Evolutionary conservation across 1,140 invertebrate genomes (phyloP).

Genomic region (Potamilus streckersoni): DNA sequence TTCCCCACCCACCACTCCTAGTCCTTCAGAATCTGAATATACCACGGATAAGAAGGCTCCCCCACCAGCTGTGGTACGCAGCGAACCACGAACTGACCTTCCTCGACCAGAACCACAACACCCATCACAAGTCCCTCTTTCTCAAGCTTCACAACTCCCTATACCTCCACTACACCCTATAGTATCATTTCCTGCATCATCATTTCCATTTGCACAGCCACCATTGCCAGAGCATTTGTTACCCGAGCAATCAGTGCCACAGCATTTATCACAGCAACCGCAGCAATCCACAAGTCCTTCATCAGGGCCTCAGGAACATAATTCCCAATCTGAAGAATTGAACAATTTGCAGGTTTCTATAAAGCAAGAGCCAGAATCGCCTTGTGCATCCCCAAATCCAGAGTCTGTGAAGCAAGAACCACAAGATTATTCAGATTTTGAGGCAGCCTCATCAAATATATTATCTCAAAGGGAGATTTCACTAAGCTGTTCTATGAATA

Average conservation of each 20-base stretch:
- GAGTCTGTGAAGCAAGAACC: conserved; percentile 67
- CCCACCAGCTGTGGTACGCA: conserved; percentile 13
- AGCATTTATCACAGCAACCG: background rate
- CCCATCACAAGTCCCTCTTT: conserved; percentile 34
- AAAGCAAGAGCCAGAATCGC: conserved; percentile 48
- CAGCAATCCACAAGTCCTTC: background rate
- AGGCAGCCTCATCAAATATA: background rate
- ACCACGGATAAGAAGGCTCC: conserved; percentile 20
- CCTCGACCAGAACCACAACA: conserved; percentile 59
- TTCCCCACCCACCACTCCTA: conserved; percentile 57
- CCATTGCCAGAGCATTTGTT: conserved; percentile 7
- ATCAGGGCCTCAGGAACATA: background rate
- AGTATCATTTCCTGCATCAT: background rate
- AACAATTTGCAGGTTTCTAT: background rate
- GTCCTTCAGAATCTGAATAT: conserved; percentile 51
- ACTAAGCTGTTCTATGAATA: no score
- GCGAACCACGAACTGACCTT: conserved; percentile 49
- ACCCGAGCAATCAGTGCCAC: background rate
- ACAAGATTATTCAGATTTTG: conserved; percentile 33
- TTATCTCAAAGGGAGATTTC: no score
- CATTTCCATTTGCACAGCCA: conserved; percentile 12
- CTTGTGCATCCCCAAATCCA: conserved; percentile 64
- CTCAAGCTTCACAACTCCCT: conserved; percentile 21
- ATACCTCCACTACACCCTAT: conserved; percentile 21
- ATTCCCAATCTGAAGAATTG: background rate